Base-by-base conservation (phyloP, 2,797 vertebrate species). In the Kryptolebias ocellatus region DNA sequence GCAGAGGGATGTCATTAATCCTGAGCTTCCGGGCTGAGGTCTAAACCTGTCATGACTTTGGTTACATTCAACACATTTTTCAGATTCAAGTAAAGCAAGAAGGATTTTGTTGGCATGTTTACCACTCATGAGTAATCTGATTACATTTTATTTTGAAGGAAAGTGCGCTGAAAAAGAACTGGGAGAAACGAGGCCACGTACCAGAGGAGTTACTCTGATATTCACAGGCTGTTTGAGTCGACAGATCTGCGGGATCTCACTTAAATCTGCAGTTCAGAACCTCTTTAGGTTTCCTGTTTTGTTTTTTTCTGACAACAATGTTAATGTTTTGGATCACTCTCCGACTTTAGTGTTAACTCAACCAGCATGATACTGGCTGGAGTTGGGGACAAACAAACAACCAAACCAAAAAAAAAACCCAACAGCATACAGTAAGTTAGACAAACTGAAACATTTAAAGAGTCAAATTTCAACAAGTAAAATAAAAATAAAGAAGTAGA, bases 1-100 rank as follows among this genome's bases (percentile, higher is more conserved):
- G 47, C 66, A 70, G 72, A 70, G 72, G 71, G 73, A 37, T 64
- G 78, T 76, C 75, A 76, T 74, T 74, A 78, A 76, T 79, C 73
- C 72, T 54, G 59, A 75, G 76, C 67, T 16, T 51, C 18, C 2
- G 17, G n/a, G 17, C 7, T 12, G 31, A n/a, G 12, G 3, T 34
- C 16, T 24, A 16, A 55, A 37, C 4, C 27, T 59, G 24, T 0
- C 0, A 28, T 15, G 14, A 17, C 18, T 59, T 46, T 45, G n/a
- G 12, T 20, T 17, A 37, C 17, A 55, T 37, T 37, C 51, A 29
- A 29, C 27, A 53, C 27, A 27, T 27, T 34, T 8, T 49, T 49
- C 1, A 46, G 8, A 12, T 24, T 4, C 10, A 50, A 39, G 24
- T 10, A 16, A 5, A 11, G 9, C 5, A 12, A 49, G n/a, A 29